Conservation (phyloP, 2,797 vertebrate genomes). For the Myotis pilosus region DNA sequence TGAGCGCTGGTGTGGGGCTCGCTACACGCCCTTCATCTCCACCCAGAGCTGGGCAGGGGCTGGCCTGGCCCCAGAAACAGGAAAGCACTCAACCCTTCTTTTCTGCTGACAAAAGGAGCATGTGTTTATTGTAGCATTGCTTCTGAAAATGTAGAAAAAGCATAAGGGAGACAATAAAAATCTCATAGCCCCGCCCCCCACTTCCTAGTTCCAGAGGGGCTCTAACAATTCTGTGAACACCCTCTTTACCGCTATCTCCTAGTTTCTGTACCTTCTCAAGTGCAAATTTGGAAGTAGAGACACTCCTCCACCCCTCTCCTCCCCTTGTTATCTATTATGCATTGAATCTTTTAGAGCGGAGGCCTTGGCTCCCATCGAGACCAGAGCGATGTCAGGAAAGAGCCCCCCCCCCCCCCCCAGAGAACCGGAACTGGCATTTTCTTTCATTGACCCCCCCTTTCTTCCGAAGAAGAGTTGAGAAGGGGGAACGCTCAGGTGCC, state of each 20-base stretch:
- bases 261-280: background rate
- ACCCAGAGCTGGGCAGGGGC: background rate
- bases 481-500: background rate
- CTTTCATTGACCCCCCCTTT: background rate
- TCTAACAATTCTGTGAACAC: background rate
- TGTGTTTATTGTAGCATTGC: background rate
- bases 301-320: background rate
- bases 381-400: background rate
- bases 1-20: background rate
- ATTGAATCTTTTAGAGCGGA: background rate
- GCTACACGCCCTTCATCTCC: background rate
- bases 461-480: background rate
- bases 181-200: background rate
- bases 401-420: no score
- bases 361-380: background rate
- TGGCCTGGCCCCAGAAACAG: background rate
- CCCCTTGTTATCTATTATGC: background rate
- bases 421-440: background rate
- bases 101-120: background rate
- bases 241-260: background rate
- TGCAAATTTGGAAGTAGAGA: background rate
- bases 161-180: background rate
- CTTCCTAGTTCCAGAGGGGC: background rate
- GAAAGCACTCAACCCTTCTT: background rate
- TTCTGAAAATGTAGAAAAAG: background rate